These are phyloP conservation scores for Syngnathoides biaculeatus DNA, from an alignment of 2,113 vertebrate species.

Conservation along the genomic window DNA sequence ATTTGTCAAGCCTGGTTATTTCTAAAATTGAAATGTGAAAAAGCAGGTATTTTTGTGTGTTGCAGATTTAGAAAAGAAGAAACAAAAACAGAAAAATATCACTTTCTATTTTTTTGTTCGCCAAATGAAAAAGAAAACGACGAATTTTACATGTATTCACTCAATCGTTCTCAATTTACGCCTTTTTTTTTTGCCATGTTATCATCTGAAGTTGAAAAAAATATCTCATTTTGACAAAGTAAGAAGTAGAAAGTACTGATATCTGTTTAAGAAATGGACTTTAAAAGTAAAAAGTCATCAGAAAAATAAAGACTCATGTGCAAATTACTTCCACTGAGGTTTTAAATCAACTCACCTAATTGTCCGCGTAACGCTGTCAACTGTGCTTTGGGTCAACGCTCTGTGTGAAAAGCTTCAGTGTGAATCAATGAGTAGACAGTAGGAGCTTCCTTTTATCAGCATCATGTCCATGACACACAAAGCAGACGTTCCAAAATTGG, in stretches of 20 bases:
- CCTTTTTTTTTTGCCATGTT: neutral
- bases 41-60: too few relatives aligned
- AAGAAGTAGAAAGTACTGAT: neutral
- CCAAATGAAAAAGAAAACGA: too few relatives aligned
- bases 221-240: neutral
- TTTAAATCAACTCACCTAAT: neutral
- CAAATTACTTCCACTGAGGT: neutral
- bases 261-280: neutral
- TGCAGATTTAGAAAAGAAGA: too few relatives aligned
- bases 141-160: too few relatives aligned
- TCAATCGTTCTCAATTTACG: too few relatives aligned
- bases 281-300: neutral
- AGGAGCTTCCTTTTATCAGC: constrained; percentile 54
- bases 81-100: too few relatives aligned
- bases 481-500: constrained; percentile 47
- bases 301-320: neutral
- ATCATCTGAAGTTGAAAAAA: neutral
- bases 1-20: too few relatives aligned
- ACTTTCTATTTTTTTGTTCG: too few relatives aligned
- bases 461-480: constrained; percentile 26
- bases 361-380: neutral
- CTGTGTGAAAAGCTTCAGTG: neutral
- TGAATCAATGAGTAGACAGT: constrained; percentile 17
- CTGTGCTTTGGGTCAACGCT: neutral
- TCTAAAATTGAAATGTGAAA: too few relatives aligned